Conservation (phyloP, 2,888 invertebrate genomes). For the Deladenus siricidicola region DNA sequence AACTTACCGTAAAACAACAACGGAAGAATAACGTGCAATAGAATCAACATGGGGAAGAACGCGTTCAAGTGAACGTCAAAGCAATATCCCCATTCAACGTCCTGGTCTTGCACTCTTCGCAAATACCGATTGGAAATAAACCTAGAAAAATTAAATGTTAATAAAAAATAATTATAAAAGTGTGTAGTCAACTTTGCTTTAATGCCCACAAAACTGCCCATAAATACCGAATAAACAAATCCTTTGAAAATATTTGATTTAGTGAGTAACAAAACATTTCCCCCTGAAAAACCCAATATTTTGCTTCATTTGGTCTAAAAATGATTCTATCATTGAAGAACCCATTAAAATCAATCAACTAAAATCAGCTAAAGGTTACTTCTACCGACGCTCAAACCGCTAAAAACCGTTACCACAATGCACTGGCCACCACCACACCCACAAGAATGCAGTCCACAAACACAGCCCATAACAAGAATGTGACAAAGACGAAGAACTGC, state of each 20-base stretch:
- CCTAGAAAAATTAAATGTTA: constrained; percentile 65
- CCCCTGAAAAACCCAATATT: no score
- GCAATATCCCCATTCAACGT: constrained; percentile 95
- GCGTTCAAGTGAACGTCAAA: constrained; percentile 98
- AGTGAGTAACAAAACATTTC: no score
- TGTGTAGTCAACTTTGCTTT: no score
- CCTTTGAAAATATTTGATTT: no score
- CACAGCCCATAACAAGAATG: constrained; percentile 80
- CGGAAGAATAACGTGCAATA: constrained; percentile 84
- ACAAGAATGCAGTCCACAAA: constrained; percentile 86
- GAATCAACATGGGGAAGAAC: constrained; percentile 87
- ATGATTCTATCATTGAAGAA: no score
- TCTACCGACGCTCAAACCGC: no score
- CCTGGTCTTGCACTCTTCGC: constrained; percentile 63
- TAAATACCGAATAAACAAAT: no score
- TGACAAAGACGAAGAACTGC: constrained; percentile 63
- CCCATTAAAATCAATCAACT: no score
- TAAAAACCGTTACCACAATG: constrained; percentile 73
- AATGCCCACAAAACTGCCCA: no score
- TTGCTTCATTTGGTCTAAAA: no score
- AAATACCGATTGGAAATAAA: constrained; percentile 72
- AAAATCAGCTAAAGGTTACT: no score
- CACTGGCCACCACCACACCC: constrained; percentile 75
- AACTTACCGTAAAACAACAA: constrained; percentile 68
- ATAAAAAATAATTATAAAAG: not conserved